Conservation (phyloP, 2,888 invertebrate species). For the Heliothis peltigera region DNA sequence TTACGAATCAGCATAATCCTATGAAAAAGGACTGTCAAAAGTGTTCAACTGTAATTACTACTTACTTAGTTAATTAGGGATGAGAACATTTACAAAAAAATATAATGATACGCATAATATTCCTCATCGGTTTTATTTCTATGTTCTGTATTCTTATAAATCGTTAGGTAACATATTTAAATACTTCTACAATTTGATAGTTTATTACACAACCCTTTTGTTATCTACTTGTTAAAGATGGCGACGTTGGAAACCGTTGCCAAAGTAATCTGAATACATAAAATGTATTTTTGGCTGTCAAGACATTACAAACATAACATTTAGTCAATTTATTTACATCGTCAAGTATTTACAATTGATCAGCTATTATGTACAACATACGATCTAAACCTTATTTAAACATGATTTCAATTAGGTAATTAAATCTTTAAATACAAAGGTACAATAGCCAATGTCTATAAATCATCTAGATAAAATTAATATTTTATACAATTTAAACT, state of each 20-base stretch:
- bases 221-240: constrained; percentile 79
- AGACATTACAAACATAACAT: constrained; percentile 72
- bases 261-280: constrained; percentile 68
- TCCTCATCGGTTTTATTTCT: constrained; percentile 76
- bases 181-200: constrained; percentile 85
- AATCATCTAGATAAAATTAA: constrained; percentile 67
- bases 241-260: constrained; percentile 66
- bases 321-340: constrained; percentile 71
- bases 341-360: constrained; percentile 71
- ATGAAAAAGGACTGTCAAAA: constrained; percentile 1
- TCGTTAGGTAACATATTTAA: constrained; percentile 83
- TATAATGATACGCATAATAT: constrained; percentile 61
- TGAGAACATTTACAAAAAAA: constrained; percentile 10
- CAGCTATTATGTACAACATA: constrained; percentile 70
- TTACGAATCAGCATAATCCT: constrained; percentile 55
- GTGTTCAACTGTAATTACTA: constrained; percentile 1
- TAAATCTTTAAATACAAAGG: constrained; percentile 61
- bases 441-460: constrained; percentile 66
- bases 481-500: constrained; percentile 65
- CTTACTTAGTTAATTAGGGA: not conserved
- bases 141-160: constrained; percentile 80
- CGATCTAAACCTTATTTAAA: constrained; percentile 55
- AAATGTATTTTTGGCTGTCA: constrained; percentile 77
- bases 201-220: constrained; percentile 88
- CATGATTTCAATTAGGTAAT: constrained; percentile 53